phyloP scores from a whole-genome alignment of 2,797 vertebrate species.

The Ctenopoma multispine region DNA sequence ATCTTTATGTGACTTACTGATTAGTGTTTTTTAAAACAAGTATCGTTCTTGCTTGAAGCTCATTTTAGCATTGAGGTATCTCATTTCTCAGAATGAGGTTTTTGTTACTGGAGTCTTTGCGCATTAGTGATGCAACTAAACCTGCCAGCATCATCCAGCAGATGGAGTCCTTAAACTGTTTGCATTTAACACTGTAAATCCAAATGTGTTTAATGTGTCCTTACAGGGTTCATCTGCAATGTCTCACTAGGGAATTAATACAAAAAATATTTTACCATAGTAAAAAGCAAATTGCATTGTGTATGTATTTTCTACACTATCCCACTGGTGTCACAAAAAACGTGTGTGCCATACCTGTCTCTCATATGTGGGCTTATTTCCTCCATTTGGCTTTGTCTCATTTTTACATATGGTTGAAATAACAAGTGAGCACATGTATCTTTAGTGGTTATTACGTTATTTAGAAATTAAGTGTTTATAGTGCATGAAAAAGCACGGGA shows the following conservation, averaged over 20 bases:
- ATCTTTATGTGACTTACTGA: too few relatives aligned
- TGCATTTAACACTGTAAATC: neutral
- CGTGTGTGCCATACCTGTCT: too few relatives aligned
- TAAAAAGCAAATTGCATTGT: neutral
- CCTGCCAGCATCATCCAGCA: conserved; percentile 65
- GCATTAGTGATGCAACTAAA: conserved; percentile 12
- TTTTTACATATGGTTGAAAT: too few relatives aligned
- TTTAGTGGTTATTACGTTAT: too few relatives aligned
- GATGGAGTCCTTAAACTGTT: conserved; percentile 68
- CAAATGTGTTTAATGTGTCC: neutral
- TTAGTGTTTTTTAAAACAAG: too few relatives aligned
- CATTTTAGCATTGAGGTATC: too few relatives aligned
- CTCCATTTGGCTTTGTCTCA: too few relatives aligned
- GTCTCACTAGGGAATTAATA: neutral
- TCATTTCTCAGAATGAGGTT: neutral
- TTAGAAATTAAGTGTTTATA: too few relatives aligned
- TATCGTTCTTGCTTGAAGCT: too few relatives aligned
- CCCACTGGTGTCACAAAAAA: neutral
- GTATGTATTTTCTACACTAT: neutral
- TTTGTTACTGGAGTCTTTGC: neutral
- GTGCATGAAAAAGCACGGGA: too few relatives aligned
- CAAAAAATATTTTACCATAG: neutral
- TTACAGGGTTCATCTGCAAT: conserved; percentile 1
- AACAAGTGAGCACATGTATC: too few relatives aligned
- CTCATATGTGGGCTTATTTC: too few relatives aligned